Base-by-base conservation (phyloP, 2,888 invertebrate species). In the Xestoiulus laeticollis region DNA sequence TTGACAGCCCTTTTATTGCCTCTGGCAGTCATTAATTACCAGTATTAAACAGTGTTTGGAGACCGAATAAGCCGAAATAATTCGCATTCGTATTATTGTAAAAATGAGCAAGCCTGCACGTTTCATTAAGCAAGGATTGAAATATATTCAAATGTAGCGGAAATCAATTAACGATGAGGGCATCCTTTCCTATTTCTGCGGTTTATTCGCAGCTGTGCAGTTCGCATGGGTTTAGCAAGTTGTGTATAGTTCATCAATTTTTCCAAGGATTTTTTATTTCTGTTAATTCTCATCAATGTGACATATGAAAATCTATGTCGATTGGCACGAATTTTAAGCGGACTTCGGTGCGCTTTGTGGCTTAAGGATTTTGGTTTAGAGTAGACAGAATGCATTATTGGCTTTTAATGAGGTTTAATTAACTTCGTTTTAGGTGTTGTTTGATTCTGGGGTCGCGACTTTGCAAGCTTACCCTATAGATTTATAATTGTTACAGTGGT, bases 111-210 rank as follows among this genome's bases (percentile, higher is more conserved):
- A n/a, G 53, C 53, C 19, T 10, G n/a, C 4, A n/a, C 48, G 19
- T 53, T 53, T 53, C 53, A n/a, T 53, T 53, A 53, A 53, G n/a
- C 53, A n/a, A n/a, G 68, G 26, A n/a, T 68, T 68, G 22, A 10
- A 68, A 68, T 68, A 68, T 68, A 26, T 68, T 68, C 26, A 68
- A 68, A 68, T 68, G 68, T 26, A 26, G 68, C 68, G 68, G 68
- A 68, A 68, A 68, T 68, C 68, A 68, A 68, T 68, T 68, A 68
- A 68, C n/a, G 68, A 68, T 68, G 68, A 12, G 68, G 68, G 68
- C 8, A 68, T 68, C 68, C 26, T 68, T 68, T 68, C 68, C 26
- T 26, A n/a, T 68, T 68, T 68, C 2, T 43, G 19, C 12, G 53
- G 19, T 53, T 53, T 16, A 19, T n/a, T 53, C 5, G 12, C 68